Evolutionary conservation across 2,888 invertebrate genomes (phyloP).

Genomic region (Xanthia togata): DNA sequence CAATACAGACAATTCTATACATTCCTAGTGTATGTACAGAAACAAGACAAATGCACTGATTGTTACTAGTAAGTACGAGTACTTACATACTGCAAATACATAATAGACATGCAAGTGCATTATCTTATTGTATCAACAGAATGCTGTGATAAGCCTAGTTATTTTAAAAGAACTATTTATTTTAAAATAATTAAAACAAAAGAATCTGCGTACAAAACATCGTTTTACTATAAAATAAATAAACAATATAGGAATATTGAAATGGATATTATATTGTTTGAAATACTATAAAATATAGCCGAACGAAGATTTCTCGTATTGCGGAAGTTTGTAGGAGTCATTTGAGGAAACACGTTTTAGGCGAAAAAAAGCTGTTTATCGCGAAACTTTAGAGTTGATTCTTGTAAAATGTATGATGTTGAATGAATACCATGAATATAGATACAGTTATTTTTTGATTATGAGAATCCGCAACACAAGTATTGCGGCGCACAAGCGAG

Average conservation of each 20-base stretch:
- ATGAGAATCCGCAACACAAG: background rate
- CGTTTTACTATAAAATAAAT: background rate
- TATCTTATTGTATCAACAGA: conserved; percentile 12
- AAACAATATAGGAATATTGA: background rate
- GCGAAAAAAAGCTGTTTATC: background rate
- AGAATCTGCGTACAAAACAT: background rate
- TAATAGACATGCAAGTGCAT: conserved; percentile 21
- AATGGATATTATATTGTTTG: background rate
- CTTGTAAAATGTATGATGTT: background rate
- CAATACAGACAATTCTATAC: background rate
- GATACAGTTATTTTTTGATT: background rate
- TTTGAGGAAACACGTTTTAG: conserved; percentile 19
- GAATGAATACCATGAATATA: background rate
- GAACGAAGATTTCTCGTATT: background rate
- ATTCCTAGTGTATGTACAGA: conserved; percentile 1
- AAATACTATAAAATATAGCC: background rate
- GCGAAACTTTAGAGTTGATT: background rate
- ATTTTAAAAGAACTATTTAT: conserved; percentile 9
- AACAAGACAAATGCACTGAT: conserved; percentile 18
- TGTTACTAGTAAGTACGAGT: background rate
- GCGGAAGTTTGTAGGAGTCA: conserved; percentile 12
- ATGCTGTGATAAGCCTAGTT: background rate
- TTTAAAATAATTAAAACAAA: conserved; percentile 7
- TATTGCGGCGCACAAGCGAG: background rate
- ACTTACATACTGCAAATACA: conserved; percentile 17